phyloP scores from a whole-genome alignment of 2,113 vertebrate species.

The Anarrhichthys ocellatus region DNA sequence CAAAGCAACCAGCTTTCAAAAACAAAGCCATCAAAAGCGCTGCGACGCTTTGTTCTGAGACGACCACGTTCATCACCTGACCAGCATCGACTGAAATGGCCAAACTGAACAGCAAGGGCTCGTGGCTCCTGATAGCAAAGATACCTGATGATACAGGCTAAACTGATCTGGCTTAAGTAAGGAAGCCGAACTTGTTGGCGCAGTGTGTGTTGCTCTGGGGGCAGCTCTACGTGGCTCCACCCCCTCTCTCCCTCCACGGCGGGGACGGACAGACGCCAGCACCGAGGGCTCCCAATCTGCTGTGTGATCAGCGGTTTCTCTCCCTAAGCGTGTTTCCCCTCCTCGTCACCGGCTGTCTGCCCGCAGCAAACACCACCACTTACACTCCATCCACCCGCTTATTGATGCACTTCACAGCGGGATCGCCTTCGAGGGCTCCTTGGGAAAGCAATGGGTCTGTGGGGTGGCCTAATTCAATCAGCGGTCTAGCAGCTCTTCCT shows the following conservation, averaged over 20 bases:
- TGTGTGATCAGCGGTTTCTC: slow-evolving; percentile 64
- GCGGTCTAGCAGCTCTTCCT: slow-evolving; percentile 5
- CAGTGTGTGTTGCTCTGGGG: slow-evolving; percentile 55
- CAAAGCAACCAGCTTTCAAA: slow-evolving; percentile 71
- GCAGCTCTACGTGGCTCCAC: slow-evolving; percentile 48
- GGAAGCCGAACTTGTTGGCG: slow-evolving; percentile 41
- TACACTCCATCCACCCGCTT: slow-evolving; percentile 70
- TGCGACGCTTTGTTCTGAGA: slow-evolving; percentile 25
- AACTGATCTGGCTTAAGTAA: slow-evolving; percentile 12
- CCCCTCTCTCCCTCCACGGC: slow-evolving; percentile 51
- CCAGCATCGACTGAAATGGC: slow-evolving; percentile 28
- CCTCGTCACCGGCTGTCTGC: slow-evolving; percentile 73
- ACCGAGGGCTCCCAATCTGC: slow-evolving; percentile 80
- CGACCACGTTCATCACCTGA: slow-evolving; percentile 30
- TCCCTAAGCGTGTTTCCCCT: slow-evolving; percentile 67
- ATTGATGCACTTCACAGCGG: slow-evolving; percentile 77
- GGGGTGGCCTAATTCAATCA: slow-evolving; percentile 78
- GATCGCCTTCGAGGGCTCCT: slow-evolving; percentile 67
- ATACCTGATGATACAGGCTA: background rate
- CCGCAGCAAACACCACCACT: slow-evolving; percentile 61
- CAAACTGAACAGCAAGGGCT: slow-evolving; percentile 2
- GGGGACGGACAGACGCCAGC: slow-evolving; percentile 70
- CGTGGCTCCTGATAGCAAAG: background rate
- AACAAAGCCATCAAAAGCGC: slow-evolving; percentile 75
- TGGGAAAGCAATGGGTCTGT: slow-evolving; percentile 63